Base-by-base conservation (phyloP, 2,888 invertebrate genomes). In the Macaria liturata region DNA sequence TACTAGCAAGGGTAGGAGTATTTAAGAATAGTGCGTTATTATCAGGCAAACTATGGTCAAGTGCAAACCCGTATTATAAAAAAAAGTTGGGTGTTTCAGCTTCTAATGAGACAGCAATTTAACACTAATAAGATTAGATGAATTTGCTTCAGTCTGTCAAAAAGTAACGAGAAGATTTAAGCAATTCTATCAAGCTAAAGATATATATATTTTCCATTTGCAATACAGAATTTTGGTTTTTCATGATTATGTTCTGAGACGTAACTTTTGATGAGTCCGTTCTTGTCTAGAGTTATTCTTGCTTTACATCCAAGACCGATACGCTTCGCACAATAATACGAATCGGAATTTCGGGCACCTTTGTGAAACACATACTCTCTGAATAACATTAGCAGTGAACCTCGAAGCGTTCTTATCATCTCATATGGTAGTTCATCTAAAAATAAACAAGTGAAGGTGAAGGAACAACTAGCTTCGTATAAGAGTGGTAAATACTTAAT, bases 401-500 rank as follows among this genome's bases (percentile, higher is more conserved):
- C 56, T 31, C 47, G 51, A 31, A 43, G 20, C 0, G 59, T 51
- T 9, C 47, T 56, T 37, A 59, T 48, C 1, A 62, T 32, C 50
- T 55, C 37, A 45, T 61, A 61, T 9, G 39, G 6, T 30, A 42
- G 9, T 8, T 37, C 37, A 31, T 54, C 53, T 58, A 42, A 42
- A 57, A 56, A n/a, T 20, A 31, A 75, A 71, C 1, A 8, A 37
- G 7, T 37, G 34, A 37, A 1, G 20, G 20, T 20, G n/a, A n/a
- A n/a, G n/a, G n/a, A n/a, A n/a, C n/a, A 20, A 20, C 20, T 20
- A 20, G 20, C 1, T 20, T 20, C 2, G 20, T 20, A 20, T 20
- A 20, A 20, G 20, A 20, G 1, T 20, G 20, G 20, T 20, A 20
- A 20, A 20, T 20, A 20, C 20, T 20, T 20, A 20, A 1, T 20